phyloP scores from a whole-genome alignment of 2,113 vertebrate genomes.

The Campylomormyrus numenius region DNA sequence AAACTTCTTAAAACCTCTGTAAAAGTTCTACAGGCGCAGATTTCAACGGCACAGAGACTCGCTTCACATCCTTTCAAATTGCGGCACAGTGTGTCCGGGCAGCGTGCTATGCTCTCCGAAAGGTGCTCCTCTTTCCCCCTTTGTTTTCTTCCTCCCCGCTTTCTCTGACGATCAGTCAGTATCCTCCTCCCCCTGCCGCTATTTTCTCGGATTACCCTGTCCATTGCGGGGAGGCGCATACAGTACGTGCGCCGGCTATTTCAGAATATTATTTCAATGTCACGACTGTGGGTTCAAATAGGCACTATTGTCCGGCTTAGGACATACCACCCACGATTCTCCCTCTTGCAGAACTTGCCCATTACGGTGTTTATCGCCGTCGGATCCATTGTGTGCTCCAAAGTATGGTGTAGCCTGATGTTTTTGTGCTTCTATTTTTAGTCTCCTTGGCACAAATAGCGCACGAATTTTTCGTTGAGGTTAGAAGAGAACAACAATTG shows the following conservation, averaged over 20 bases:
- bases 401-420: neutral
- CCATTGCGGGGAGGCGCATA: conserved; percentile 16
- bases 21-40: neutral
- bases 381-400: neutral
- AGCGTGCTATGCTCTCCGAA: conserved; percentile 39
- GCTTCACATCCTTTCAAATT: neutral
- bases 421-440: neutral
- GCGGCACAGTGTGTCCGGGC: conserved; percentile 1
- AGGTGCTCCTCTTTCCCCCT: conserved; percentile 20
- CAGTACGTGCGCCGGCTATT: neutral
- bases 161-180: conserved; percentile 21
- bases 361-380: neutral
- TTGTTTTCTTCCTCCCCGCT: conserved; percentile 27
- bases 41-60: neutral
- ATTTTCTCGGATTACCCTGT: conserved; percentile 34
- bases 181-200: conserved; percentile 23
- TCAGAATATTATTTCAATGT: neutral
- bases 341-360: neutral
- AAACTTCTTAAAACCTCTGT: neutral
- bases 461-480: neutral
- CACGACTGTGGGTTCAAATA: conserved; percentile 14
- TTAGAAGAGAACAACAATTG: neutral
- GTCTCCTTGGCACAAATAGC: neutral
- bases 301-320: neutral
- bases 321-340: conserved; percentile 16